Conservation (phyloP, 2,888 invertebrate genomes). For the Drosophila quinaria region DNA sequence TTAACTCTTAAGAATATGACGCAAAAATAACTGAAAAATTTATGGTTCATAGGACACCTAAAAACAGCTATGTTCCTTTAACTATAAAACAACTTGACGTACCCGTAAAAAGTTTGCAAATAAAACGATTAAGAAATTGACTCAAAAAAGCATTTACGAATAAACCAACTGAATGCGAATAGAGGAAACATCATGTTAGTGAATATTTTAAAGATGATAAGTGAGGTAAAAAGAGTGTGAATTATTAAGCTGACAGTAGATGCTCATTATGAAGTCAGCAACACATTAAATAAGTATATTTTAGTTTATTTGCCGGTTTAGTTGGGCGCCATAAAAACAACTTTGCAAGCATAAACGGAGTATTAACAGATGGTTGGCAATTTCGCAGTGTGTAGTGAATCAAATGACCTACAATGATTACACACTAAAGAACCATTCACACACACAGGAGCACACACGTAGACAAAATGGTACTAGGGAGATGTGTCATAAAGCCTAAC, state of each 20-base stretch:
- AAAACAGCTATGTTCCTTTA: neutral
- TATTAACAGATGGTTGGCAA: slow-evolving; percentile 20
- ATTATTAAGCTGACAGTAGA: slow-evolving; percentile 12
- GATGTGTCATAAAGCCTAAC: slow-evolving; percentile 73
- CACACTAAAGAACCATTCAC: slow-evolving; percentile 39
- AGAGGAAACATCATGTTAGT: too few relatives aligned
- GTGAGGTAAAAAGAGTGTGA: neutral
- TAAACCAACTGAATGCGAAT: neutral
- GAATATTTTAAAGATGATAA: neutral
- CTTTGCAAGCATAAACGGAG: slow-evolving; percentile 1
- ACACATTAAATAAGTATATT: neutral
- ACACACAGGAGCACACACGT: slow-evolving; percentile 1
- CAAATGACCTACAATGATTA: slow-evolving; percentile 38
- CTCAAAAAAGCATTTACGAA: neutral
- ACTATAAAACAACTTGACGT: neutral
- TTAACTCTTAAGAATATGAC: neutral
- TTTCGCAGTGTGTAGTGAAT: slow-evolving; percentile 13
- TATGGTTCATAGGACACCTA: neutral
- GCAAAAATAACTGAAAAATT: neutral
- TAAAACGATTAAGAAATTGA: slow-evolving; percentile 1
- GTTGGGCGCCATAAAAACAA: neutral
- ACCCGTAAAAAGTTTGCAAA: neutral
- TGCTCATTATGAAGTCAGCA: neutral
- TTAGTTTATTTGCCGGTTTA: neutral
- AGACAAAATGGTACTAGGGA: slow-evolving; percentile 39